Evolutionary conservation across 2,113 vertebrate species (phyloP), one percentile per base, ranked within the genome.

Genomic region (Quiscalus mexicanus): DNA sequence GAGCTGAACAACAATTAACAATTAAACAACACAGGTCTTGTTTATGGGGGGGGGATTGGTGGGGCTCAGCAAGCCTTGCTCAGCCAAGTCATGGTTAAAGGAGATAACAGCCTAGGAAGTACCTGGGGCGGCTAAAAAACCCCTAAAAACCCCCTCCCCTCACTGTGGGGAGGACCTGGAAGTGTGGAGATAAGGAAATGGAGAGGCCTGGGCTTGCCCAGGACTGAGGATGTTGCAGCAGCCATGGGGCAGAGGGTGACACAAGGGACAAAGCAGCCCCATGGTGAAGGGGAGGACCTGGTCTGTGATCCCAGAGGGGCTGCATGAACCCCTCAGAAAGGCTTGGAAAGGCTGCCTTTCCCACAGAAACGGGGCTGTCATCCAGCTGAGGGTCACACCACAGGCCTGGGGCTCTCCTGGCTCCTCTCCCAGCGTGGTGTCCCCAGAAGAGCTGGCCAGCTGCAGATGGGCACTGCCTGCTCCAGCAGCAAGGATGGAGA

Each of bases 81-180:
- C 74, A 79, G 84, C 94, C 62, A 73, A 73, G 53, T 35, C 80
- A 31, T 24, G 62, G 84, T 83, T 73, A 87, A 92, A 90, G 53
- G 59, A 88, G 56, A 11, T 14, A 85, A 93, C 7, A 64, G 45
- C 4, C 82, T 77, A 16, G 31, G 62, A 96, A 94, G 88, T 83
- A 90, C 31, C 41, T 17, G n/a, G 39, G 62, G 47, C 21, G 53
- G 42, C 16, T 52, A 44, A 75, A 95, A 94, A 77, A 52, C 0
- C 12, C 31, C 22, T 24, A 15, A 35, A 58, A 35, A 23, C 1
- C 13, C 21, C 56, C 14, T 35, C 10, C 56, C 22, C 22, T 35
- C 33, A 17, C 9, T 79, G 65, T 28, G 49, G 89, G 77, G 53
- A 15, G 73, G 69, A 58, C 35, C 75, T 64, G 58, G 69, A 75